Conservation (phyloP, 2,113 vertebrate genomes). For the Cochlearius cochlearius region DNA sequence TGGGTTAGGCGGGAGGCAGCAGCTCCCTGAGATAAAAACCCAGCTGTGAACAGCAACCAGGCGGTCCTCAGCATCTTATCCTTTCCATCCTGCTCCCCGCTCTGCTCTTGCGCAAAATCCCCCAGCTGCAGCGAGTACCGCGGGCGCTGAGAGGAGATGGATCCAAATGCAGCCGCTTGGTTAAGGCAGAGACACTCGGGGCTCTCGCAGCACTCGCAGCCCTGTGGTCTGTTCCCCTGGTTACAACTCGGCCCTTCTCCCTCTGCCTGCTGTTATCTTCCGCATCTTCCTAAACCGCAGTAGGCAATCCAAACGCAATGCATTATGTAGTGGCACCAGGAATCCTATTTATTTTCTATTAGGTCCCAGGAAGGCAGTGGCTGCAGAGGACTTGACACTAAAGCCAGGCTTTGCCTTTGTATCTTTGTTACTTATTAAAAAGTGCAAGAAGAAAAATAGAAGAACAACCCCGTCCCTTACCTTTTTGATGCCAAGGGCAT, state of each 20-base stretch:
- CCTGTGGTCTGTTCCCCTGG: neutral
- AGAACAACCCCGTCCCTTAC: neutral
- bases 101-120: neutral
- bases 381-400: neutral
- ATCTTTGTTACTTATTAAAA: neutral
- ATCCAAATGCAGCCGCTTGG: neutral
- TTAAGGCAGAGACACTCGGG: neutral
- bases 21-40: neutral
- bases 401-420: neutral
- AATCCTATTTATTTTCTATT: neutral
- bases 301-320: neutral
- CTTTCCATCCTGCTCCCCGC: neutral
- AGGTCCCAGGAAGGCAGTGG: neutral
- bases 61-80: accelerated
- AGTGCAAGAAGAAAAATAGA: neutral
- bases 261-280: neutral
- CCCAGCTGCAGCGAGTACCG: accelerated
- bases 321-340: neutral
- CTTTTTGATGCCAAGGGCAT: neutral
- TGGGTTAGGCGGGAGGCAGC: neutral
- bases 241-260: neutral
- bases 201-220: neutral
- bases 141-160: neutral
- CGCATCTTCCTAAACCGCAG: neutral
- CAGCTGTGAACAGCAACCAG: neutral